A percentile compares a stretch with the other conserved stretches of the same genome.
phyloP scores from a whole-genome alignment of 2,113 vertebrate species.

The Silurus glanis region DNA sequence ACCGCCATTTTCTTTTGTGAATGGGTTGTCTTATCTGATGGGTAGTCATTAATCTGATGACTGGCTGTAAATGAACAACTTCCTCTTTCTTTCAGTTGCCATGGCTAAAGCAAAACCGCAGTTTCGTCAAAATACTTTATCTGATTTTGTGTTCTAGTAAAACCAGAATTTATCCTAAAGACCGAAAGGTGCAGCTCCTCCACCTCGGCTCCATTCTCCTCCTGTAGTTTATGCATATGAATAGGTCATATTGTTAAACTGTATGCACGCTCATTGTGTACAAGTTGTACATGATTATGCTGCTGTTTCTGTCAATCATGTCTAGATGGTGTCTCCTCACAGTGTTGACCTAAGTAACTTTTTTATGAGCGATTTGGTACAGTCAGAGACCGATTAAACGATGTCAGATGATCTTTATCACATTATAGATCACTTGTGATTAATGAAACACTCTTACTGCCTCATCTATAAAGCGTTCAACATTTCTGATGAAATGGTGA shows the following conservation, averaged over 20 bases:
- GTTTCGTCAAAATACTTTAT: background rate
- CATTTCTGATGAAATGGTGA: background rate
- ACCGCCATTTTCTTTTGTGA: conserved; percentile 11
- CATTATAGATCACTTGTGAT: background rate
- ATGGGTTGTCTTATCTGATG: conserved; percentile 33
- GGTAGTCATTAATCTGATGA: conserved; percentile 40
- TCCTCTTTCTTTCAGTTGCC: conserved; percentile 28
- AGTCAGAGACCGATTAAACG: background rate
- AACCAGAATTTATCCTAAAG: background rate
- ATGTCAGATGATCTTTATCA: background rate
- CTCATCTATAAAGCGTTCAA: background rate
- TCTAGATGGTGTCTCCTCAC: background rate
- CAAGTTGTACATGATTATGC: background rate
- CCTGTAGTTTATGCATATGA: background rate
- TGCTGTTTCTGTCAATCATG: background rate
- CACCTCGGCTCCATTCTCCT: background rate
- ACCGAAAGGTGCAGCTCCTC: no score
- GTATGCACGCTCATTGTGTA: background rate
- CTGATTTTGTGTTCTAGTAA: background rate
- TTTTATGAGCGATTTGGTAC: background rate
- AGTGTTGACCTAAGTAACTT: background rate
- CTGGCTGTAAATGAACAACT: conserved; percentile 11
- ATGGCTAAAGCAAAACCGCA: conserved; percentile 22
- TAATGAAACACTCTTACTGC: background rate
- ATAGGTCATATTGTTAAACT: background rate